phyloP scores from a whole-genome alignment of 2,113 vertebrate genomes.

The Colistium nudipinnis region DNA sequence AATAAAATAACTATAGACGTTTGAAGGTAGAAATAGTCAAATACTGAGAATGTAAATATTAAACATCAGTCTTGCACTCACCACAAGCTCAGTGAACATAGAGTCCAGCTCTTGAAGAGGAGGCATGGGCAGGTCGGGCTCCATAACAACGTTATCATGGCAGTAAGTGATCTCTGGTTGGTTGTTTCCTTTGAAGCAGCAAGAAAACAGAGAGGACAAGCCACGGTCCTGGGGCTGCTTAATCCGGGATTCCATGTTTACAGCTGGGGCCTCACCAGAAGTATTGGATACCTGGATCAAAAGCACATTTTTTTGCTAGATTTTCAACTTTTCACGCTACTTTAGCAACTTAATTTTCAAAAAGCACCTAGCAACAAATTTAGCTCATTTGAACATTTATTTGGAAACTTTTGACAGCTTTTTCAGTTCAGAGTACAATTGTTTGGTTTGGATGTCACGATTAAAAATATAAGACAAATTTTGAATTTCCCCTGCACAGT shows the following conservation, averaged over 20 bases:
- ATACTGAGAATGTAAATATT: not conserved
- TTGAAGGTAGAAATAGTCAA: not conserved
- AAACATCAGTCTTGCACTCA: slow-evolving; percentile 70
- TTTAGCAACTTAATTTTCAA: too few species aligned
- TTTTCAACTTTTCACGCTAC: too few species aligned
- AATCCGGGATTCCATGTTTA: slow-evolving; percentile 84
- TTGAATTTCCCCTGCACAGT: too few species aligned
- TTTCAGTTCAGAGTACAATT: too few species aligned
- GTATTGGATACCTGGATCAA: not conserved
- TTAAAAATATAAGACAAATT: too few species aligned
- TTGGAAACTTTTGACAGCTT: too few species aligned
- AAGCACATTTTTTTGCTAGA: too few species aligned
- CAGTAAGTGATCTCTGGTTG: slow-evolving; percentile 91
- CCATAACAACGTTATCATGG: slow-evolving; percentile 87
- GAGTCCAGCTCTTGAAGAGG: slow-evolving; percentile 87
- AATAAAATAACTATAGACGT: not conserved
- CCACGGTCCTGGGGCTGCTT: slow-evolving; percentile 84
- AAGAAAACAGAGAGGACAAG: slow-evolving; percentile 88
- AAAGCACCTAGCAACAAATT: too few species aligned
- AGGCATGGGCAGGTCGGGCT: slow-evolving; percentile 87
- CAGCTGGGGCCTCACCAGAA: not conserved
- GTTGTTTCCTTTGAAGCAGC: slow-evolving; percentile 89
- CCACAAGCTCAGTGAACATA: slow-evolving; percentile 93
- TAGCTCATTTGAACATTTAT: too few species aligned
- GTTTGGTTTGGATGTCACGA: too few species aligned